Percentiles rank a stretch among this genome's conserved stretches.
Evolutionary conservation across 35 echinoderm and acorn worm species (phyloP).

Genomic region (Strongylocentrotus purpuratus): DNA sequence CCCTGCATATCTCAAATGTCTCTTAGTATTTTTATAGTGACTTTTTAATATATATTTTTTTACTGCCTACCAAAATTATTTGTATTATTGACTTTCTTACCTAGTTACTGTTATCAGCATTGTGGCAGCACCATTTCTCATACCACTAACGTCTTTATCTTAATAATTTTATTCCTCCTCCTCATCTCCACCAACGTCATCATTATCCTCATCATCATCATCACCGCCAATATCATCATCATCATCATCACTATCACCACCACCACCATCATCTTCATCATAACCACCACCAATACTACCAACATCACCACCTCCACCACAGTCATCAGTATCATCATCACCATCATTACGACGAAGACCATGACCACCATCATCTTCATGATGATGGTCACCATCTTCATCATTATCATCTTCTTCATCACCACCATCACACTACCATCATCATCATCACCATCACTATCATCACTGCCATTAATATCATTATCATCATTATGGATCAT

Average conservation of each 20-base stretch:
- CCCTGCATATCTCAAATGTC: too few relatives aligned
- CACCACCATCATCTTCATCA: not conserved
- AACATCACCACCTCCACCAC: not conserved
- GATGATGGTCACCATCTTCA: not conserved
- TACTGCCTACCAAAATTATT: too few relatives aligned
- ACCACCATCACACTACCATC: too few relatives aligned
- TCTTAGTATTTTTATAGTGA: too few relatives aligned
- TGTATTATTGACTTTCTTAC: too few relatives aligned
- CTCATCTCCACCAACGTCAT: not conserved
- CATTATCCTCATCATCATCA: not conserved
- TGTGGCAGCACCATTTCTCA: too few relatives aligned
- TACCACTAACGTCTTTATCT: not conserved
- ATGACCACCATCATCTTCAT: not conserved
- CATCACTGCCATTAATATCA: too few relatives aligned
- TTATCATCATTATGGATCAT: too few relatives aligned
- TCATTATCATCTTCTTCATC: not conserved
- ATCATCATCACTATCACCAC: not conserved
- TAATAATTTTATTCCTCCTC: not conserved
- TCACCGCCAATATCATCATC: not conserved
- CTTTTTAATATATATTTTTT: too few relatives aligned
- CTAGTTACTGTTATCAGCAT: too few relatives aligned
- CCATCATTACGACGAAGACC: not conserved
- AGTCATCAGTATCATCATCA: not conserved
- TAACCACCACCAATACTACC: not conserved
- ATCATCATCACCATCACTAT: not conserved